A percentile compares a stretch with the other conserved stretches of the same genome.
phyloP scores from a whole-genome alignment of 2,888 invertebrate genomes.

The Chloromyia formosa region DNA sequence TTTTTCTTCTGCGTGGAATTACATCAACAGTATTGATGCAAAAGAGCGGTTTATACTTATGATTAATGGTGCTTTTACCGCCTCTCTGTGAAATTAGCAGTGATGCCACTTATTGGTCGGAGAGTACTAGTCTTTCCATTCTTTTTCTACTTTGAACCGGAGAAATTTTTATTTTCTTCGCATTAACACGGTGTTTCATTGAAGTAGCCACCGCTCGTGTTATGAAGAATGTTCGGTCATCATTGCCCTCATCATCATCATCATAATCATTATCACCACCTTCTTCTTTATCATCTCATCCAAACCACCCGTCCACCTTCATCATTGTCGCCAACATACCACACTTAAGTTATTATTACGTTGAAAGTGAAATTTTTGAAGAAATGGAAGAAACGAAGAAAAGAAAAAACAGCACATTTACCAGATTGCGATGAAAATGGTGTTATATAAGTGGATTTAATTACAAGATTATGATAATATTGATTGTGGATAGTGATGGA shows the following conservation, averaged over 20 bases:
- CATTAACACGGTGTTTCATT: not conserved
- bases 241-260: not conserved
- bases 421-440: conserved; percentile 7
- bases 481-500: not conserved
- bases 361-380: conserved; percentile 21
- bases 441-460: conserved; percentile 26
- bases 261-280: not conserved
- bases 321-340: not conserved
- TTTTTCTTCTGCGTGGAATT: no score
- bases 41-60: not conserved
- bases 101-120: not conserved
- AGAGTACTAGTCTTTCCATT: not conserved
- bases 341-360: not conserved
- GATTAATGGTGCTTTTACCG: conserved; percentile 19
- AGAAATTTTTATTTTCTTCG: conserved; percentile 17
- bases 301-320: not conserved
- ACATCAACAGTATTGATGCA: not conserved
- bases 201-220: not conserved
- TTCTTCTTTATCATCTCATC: no score
- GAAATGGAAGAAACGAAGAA: not conserved
- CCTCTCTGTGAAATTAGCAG: not conserved
- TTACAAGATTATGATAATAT: conserved; percentile 25
- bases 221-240: conserved; percentile 18
- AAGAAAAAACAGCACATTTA: conserved; percentile 13
- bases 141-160: not conserved